Base-by-base conservation (phyloP, 2,888 invertebrate species). In the Cryptocheilus praepositus region DNA sequence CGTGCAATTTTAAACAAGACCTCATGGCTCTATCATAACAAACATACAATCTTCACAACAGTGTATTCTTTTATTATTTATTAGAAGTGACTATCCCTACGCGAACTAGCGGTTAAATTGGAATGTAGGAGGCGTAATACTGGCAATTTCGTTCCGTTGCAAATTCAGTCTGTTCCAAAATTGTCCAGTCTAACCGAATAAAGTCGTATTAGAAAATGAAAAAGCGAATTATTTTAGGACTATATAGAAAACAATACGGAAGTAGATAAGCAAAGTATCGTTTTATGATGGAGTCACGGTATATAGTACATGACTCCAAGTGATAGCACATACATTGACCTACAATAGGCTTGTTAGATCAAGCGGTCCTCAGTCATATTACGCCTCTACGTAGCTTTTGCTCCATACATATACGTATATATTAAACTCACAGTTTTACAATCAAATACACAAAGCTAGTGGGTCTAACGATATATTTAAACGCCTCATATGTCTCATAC, bases 1-100 rank as follows among this genome's bases (percentile, higher is more conserved):
- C 60, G 53, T 59, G 62, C 60, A 45, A 53, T 53, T n/a, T 56
- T 70, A 64, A 54, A 68, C 36, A 2, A 49, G 49, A 49, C 49
- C 61, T 70, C 60, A 43, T 55, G 53, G 61, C 61, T 56, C 53
- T 60, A 67, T 49, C 52, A 22, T 66, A 73, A 73, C 69, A 73
- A 65, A 66, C 54, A 63, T 67, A 75, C 62, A 74, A 69, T 64
- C 61, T 65, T 68, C 77, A 71, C 74, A 70, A 76, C 55, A 68
- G 45, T 49, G 36, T 70, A 66, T 64, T 57, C 64, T 70, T 45
- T 57, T 46, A 58, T 56, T 57, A 63, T 70, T 45, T 57, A 43
- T 64, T 56, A 57, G 53, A 64, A 36, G 45, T 51, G 59, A 36
- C 61, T 76, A 77, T 66, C 55, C 60, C 76, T 72, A 78, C 56